Evolutionary conservation across 2,888 invertebrate species (phyloP), one percentile per base, ranked within the genome.

Genomic region (Tetanocera ferruginea): DNA sequence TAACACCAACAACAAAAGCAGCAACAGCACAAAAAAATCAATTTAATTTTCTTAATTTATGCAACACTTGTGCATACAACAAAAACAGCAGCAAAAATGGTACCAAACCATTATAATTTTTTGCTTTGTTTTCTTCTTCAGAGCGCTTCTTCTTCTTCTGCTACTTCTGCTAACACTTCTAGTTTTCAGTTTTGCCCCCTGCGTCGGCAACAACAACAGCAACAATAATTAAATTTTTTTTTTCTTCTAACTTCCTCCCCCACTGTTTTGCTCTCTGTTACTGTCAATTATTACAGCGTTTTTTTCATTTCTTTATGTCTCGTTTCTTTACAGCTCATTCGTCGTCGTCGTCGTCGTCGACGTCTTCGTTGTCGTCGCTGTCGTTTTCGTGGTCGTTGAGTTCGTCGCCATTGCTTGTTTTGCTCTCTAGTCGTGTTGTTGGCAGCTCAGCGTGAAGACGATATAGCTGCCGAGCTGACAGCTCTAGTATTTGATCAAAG

Each of bases 11-110:
- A 70, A 17, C 28, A 28, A 2, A 28, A 23, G 31, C 28, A 64
- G 34, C 25, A 60, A 28, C 23, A 62, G 5, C n/a, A 52, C 25
- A 31, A 28, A 62, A 43, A 62, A 73, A 9, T 66, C 19, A 67
- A 75, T 67, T 55, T 25, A 55, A 67, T 67, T 67, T 67, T 31
- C 43, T 60, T 69, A 73, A 77, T 74, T 77, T 77, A 77, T 79
- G 72, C 77, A 78, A 64, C 77, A 72, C 72, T 77, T 74, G 60
- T 74, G 69, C 25, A 73, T 37, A 60, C 28, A 78, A 28, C 31
- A 72, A 19, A 17, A 57, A 37, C 60, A 55, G 14, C 17, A 49
- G 19, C 25, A 43, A 25, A 17, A 66, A 66, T 19, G 23, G 23
- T 23, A 37, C 34, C 19, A 72, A 60, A 43, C 31, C 25, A 23